A percentile compares a stretch with the other conserved stretches of the same genome.
Conservation (phyloP, 2,888 invertebrate genomes). For the Callimorpha dominula region DNA sequence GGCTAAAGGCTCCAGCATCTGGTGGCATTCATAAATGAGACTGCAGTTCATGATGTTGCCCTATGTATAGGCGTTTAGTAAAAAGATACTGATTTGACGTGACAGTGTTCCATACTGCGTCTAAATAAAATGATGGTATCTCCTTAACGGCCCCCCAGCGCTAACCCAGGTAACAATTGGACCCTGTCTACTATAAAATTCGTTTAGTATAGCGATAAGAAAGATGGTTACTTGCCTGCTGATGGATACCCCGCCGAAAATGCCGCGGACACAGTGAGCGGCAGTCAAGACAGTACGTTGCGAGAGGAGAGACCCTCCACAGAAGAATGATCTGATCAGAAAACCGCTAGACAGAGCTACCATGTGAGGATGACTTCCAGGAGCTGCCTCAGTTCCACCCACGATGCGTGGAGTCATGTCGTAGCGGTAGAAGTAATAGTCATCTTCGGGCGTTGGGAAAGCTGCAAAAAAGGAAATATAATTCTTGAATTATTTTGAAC, state of each 20-base stretch:
- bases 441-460: slow-evolving; percentile 55
- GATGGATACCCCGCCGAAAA: slow-evolving; percentile 26
- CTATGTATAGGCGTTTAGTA: no score
- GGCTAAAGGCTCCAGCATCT: no score
- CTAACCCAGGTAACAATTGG: no score
- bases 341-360: slow-evolving; percentile 34
- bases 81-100: no score
- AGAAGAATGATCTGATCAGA: slow-evolving; percentile 21
- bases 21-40: no score
- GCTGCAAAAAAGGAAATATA: slow-evolving; percentile 51
- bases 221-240: slow-evolving; percentile 19
- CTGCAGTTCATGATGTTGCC: no score
- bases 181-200: no score
- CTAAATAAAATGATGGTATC: no score
- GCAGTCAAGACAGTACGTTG: slow-evolving; percentile 31
- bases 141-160: no score
- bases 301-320: slow-evolving; percentile 41
- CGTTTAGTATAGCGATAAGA: no score
- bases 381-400: slow-evolving; percentile 31
- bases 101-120: no score
- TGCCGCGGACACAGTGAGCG: slow-evolving; percentile 38
- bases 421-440: slow-evolving; percentile 64
- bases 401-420: slow-evolving; percentile 47
- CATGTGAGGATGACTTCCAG: slow-evolving; percentile 37
- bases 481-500: no score